phyloP scores from a whole-genome alignment of 2,113 vertebrate species.

The Emydura subglobosa region DNA sequence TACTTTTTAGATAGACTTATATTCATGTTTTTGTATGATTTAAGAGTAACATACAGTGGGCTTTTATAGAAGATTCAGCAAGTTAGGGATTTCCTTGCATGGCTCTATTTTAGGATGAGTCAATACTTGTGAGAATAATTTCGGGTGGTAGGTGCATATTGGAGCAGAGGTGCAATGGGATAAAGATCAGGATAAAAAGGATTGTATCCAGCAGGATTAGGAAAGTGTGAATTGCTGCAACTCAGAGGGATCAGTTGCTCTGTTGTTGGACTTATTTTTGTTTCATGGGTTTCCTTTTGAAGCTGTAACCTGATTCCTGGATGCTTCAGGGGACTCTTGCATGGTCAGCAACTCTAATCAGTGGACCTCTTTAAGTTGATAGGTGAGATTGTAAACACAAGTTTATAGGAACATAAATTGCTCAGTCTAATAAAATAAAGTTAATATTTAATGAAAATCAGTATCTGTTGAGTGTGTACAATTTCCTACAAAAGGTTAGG shows the following conservation, averaged over 20 bases:
- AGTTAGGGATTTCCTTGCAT: neutral
- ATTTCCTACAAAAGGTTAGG: conserved; percentile 38
- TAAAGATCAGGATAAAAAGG: neutral
- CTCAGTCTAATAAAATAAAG: conserved; percentile 40
- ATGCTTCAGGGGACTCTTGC: neutral
- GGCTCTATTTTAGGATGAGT: neutral
- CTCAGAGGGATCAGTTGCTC: neutral
- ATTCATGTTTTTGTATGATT: neutral
- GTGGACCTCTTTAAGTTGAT: conserved; percentile 2
- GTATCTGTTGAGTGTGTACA: conserved; percentile 45
- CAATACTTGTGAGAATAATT: neutral
- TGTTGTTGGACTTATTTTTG: neutral
- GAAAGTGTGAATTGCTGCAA: neutral
- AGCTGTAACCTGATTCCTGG: neutral
- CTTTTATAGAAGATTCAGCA: neutral
- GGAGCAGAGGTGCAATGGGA: neutral
- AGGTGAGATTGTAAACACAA: neutral
- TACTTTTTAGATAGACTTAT: neutral
- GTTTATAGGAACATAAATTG: conserved; percentile 48
- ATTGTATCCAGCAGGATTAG: neutral
- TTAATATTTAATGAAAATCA: conserved; percentile 51
- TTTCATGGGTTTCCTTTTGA: neutral
- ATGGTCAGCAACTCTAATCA: conserved; percentile 22
- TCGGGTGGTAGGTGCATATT: neutral
- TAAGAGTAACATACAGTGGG: neutral